Evolutionary conservation across 2,797 vertebrate genomes (phyloP).

Genomic region (Loris lydekkerianus): DNA sequence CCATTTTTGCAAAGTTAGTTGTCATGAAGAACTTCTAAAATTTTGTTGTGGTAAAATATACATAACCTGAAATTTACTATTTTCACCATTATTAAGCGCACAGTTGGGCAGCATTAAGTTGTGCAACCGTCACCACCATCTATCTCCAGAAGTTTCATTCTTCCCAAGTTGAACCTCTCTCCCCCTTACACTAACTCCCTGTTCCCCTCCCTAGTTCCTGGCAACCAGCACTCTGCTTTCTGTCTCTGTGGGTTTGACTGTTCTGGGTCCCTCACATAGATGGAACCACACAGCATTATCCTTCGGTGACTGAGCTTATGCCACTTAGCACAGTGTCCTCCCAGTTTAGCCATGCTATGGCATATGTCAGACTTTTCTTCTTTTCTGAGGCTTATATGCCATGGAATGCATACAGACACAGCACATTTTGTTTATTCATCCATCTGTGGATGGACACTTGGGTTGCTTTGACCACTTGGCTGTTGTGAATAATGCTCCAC

Average conservation of each 20-base stretch:
- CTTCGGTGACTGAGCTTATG: not conserved
- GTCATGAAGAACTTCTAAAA: not conserved
- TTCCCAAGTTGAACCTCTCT: not conserved
- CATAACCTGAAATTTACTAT: not conserved
- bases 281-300: not conserved
- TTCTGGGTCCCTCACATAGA: rapidly evolving
- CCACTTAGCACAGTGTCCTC: not conserved
- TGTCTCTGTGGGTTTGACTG: too few species aligned
- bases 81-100: not conserved
- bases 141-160: not conserved
- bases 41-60: not conserved
- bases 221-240: not conserved
- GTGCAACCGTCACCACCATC: rapidly evolving
- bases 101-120: not conserved
- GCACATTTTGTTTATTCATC: too few species aligned
- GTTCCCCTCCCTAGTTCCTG: not conserved
- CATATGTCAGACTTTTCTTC: too few species aligned
- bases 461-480: too few species aligned
- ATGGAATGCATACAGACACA: rapidly evolving
- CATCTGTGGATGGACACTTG: too few species aligned
- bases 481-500: not conserved
- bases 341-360: not conserved
- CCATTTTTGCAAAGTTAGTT: not conserved
- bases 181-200: rapidly evolving
- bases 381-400: too few species aligned